A percentile compares a stretch with the other conserved stretches of the same genome.
Evolutionary conservation across 2,888 invertebrate species (phyloP).

Genomic region (Alloplasta piceator): DNA sequence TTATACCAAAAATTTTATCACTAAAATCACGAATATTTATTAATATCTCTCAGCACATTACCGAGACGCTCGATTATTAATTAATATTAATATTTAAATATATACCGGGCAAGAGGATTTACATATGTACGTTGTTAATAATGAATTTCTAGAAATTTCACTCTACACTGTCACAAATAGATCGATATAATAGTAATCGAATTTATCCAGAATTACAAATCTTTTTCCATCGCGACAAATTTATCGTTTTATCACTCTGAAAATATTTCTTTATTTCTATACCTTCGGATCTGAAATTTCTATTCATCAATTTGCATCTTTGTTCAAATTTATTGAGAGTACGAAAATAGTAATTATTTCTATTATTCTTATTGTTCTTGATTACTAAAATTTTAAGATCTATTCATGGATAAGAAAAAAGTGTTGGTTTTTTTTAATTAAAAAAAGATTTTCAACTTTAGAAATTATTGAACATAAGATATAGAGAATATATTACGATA

Average conservation of each 20-base stretch:
- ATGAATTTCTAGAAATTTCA: slow-evolving; percentile 11
- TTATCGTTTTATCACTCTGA: slow-evolving; percentile 1
- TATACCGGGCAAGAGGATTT: slow-evolving; percentile 34
- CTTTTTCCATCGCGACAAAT: neutral
- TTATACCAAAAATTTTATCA: slow-evolving; percentile 13
- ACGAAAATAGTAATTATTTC: neutral
- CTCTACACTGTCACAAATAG: slow-evolving; percentile 15
- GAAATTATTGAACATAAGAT: too few relatives aligned
- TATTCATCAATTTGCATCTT: too few relatives aligned
- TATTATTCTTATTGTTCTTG: too few relatives aligned
- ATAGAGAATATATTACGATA: too few relatives aligned
- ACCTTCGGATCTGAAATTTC: neutral
- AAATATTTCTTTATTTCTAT: neutral
- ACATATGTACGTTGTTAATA: slow-evolving; percentile 17
- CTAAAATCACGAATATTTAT: slow-evolving; percentile 40
- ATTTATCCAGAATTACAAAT: neutral
- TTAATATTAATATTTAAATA: too few relatives aligned
- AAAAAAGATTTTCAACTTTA: too few relatives aligned
- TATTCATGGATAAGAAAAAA: too few relatives aligned
- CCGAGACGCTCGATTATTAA: slow-evolving; percentile 6
- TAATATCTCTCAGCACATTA: slow-evolving; percentile 52
- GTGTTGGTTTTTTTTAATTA: too few relatives aligned
- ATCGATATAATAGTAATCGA: neutral
- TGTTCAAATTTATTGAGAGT: neutral
- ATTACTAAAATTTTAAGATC: too few relatives aligned